Conservation (phyloP, 2,797 vertebrate genomes). For the Bucorvus abyssinicus region DNA sequence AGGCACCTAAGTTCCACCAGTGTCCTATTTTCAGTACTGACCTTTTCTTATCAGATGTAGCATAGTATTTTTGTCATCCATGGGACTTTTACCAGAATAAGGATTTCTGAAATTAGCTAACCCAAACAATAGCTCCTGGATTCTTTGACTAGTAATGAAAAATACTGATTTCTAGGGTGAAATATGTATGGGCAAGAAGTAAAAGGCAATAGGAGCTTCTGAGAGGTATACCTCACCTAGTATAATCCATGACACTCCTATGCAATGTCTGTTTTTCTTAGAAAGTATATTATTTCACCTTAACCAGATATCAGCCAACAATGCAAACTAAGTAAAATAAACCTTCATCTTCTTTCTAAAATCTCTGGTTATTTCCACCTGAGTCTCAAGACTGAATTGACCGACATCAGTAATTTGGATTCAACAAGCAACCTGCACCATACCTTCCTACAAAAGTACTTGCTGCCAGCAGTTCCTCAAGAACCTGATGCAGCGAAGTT, state of each 20-base stretch:
- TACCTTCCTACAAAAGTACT: constrained; percentile 9
- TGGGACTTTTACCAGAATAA: not conserved
- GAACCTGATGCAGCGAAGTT: constrained; percentile 9
- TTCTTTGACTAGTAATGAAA: not conserved
- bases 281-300: not conserved
- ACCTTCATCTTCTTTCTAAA: not conserved
- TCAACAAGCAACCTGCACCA: not conserved
- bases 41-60: not conserved
- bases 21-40: not conserved
- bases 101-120: not conserved
- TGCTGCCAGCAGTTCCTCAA: not conserved
- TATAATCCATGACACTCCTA: not conserved
- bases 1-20: not conserved
- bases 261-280: not conserved
- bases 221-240: not conserved
- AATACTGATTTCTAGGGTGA: not conserved
- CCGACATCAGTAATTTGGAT: not conserved
- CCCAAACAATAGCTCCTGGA: not conserved
- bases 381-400: not conserved
- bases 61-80: not conserved
- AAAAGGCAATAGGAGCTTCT: not conserved
- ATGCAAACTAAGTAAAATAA: not conserved
- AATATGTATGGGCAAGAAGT: not conserved
- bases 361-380: not conserved
- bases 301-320: not conserved